Base-by-base conservation (phyloP, 2,888 invertebrate species). In the Drosophila subquinaria region DNA sequence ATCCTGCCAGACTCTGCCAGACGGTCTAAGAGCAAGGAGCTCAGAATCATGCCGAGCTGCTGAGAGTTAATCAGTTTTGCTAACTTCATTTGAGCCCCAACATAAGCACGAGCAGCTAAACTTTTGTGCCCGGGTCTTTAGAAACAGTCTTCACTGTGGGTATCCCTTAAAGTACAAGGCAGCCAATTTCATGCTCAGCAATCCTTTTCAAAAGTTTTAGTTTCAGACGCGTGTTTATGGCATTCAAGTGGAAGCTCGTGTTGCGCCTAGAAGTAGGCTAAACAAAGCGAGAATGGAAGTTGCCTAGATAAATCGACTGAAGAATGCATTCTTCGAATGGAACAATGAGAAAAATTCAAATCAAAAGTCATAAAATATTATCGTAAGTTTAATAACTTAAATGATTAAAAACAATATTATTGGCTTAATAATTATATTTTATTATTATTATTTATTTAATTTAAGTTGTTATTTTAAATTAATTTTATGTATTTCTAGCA, bases 51-150 rank as follows among this genome's bases (percentile, higher is more conserved):
- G 82, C 69, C 47, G 35, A 57, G 73, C 67, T 73, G 62, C 76
- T 69, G 68, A 63, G 88, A 89, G 85, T 88, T 87, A 87, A 87
- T 87, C 86, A 87, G 86, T 85, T 87, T 87, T 72, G 66, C 82
- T 81, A 87, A 89, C 89, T 87, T 87, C 69, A 82, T 88, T 87
- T 76, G 64, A 63, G 76, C 50, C 55, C 43, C 84, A 71, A 62
- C 73, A 60, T 62, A 71, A 61, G 73, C 69, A 69, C 66, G 50
- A 52, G 38, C 72, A 61, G 56, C 55, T 43, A 53, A 83, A 85
- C 67, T 70, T 81, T 79, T 67, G 71, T 68, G 55, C 64, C 43
- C 48, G 47, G 45, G 11, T 57, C 33, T 55, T n/a, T 17, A 33
- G 6, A 17, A 20, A 15, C 45, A 36, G 40, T 40, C 17, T 30